A percentile compares a stretch with the other conserved stretches of the same genome.
Conservation (phyloP, 2,888 invertebrate species). For the Sericinus montela region DNA sequence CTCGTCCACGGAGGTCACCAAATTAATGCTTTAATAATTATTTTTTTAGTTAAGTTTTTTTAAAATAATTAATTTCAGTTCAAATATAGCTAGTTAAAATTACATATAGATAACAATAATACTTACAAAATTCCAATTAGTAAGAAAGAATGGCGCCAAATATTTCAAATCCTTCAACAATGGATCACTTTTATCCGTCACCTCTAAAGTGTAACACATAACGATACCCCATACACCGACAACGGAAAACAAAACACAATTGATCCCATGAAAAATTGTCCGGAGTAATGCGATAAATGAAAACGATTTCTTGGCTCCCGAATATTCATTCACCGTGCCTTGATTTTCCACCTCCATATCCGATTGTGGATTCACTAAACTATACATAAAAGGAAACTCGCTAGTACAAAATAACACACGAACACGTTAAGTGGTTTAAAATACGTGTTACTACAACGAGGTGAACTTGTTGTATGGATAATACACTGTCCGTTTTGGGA, state of each 20-base stretch:
- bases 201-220: slow-evolving; percentile 25
- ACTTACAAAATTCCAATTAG: slow-evolving; percentile 54
- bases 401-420: not conserved
- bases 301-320: slow-evolving; percentile 13
- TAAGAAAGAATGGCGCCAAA: slow-evolving; percentile 37
- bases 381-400: not conserved
- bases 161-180: slow-evolving; percentile 30
- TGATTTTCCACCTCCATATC: slow-evolving; percentile 25
- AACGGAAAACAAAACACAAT: slow-evolving; percentile 17
- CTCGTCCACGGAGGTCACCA: too few relatives aligned
- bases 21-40: too few relatives aligned
- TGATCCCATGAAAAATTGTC: slow-evolving; percentile 24
- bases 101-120: not conserved
- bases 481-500: not conserved
- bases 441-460: slow-evolving; percentile 12
- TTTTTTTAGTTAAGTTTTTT: too few relatives aligned
- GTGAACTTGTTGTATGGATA: slow-evolving; percentile 12
- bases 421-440: not conserved
- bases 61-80: too few relatives aligned
- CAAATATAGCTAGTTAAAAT: too few relatives aligned
- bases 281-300: slow-evolving; percentile 20
- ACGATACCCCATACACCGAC: slow-evolving; percentile 18
- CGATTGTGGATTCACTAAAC: not conserved
- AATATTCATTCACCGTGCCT: not conserved
- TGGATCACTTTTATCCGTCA: slow-evolving; percentile 26